Percentiles rank a stretch among this genome's conserved stretches.
Conservation (phyloP, 2,888 invertebrate species). For the Phrixothrix hirtus region DNA sequence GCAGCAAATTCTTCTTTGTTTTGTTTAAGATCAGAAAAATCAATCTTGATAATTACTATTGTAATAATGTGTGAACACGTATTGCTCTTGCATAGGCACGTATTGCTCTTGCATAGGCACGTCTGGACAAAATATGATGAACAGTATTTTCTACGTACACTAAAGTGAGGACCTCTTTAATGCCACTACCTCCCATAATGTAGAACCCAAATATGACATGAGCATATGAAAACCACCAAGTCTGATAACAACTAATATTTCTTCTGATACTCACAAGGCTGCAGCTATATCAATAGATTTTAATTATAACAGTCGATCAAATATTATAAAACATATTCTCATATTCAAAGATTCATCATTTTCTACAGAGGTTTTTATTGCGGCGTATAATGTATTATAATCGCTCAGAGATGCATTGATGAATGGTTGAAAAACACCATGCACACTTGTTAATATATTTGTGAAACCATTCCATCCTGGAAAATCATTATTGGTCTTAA, state of each 20-base stretch:
- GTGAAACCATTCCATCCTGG: too few relatives aligned
- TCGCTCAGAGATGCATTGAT: neutral
- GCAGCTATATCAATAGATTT: too few relatives aligned
- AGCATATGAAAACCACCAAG: neutral
- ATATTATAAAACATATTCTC: neutral
- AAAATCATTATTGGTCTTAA: too few relatives aligned
- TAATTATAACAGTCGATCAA: neutral
- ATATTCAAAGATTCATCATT: neutral
- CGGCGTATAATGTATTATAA: neutral
- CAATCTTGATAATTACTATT: neutral
- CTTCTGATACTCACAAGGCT: neutral
- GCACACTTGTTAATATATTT: too few relatives aligned
- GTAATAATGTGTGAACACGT: too few relatives aligned
- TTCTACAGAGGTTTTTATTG: neutral
- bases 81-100: too few relatives aligned
- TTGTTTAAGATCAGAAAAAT: neutral
- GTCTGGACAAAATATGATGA: neutral
- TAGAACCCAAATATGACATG: neutral
- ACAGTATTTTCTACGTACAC: neutral
- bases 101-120: neutral
- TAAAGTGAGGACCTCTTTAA: too few relatives aligned
- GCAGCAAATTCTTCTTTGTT: neutral
- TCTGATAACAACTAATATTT: neutral
- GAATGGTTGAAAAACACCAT: neutral
- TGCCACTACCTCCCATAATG: neutral